Evolutionary conservation across 2,113 vertebrate species (phyloP), one percentile per base, ranked within the genome.

Genomic region (Ptyas mucosa): DNA sequence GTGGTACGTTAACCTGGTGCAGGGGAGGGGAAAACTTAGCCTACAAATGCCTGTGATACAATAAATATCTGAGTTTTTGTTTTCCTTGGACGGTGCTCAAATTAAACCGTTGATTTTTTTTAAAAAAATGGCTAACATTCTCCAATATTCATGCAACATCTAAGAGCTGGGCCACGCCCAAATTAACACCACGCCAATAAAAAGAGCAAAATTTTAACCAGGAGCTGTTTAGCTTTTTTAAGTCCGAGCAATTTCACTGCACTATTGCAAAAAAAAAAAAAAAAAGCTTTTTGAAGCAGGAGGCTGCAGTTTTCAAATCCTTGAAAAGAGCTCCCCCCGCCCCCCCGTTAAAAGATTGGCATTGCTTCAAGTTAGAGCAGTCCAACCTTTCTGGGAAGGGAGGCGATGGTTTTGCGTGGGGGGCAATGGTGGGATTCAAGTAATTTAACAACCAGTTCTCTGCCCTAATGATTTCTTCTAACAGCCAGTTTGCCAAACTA

Each of bases 21-120:
- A n/a, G 61, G 11, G 61, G 61, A 2, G 29, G 1, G 5, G 6
- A 6, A 75, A 39, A 34, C 6, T 0, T 8, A 55, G 12, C 26
- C 52, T 57, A 9, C 43, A 9, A 85, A 91, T 20, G 53, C 46
- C n/a, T 10, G 54, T 43, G 8, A 20, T 58, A 43, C 85, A 61
- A 91, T 51, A 24, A 23, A 87, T 91, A 26, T 87, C 69, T 39
- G n/a, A 75, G 15, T 75, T 34, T 75, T 75, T 34, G 18, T n/a
- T 75, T 81, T 69, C 29, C 4, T 93, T 23, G 1, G 15, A 53
- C 21, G 87, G 15, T 43, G 91, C 24, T 9, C 21, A 43, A n/a
- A 85, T 94, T 94, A 92, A 92, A 93, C 55, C 21, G 43, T 75
- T 34, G 52, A 52, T 12, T 52, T 52, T 12, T 52, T 52, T 52